These are phyloP conservation scores for Agapornis canus DNA, from an alignment of 2,797 vertebrate genomes.

Conservation along the genomic window DNA sequence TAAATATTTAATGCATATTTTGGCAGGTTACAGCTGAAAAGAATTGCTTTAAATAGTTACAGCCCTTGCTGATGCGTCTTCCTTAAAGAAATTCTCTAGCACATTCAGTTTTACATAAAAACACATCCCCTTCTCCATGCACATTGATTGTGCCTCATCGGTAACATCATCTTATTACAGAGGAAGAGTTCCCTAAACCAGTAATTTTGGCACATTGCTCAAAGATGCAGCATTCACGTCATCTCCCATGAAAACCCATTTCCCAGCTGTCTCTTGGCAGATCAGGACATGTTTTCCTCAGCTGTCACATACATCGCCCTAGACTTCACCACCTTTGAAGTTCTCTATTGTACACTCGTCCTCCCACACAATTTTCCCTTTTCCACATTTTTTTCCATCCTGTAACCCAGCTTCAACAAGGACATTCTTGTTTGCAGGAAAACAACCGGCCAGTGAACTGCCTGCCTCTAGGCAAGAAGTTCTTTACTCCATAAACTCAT, in stretches of 20 bases:
- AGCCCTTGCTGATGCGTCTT: neutral
- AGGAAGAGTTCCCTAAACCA: neutral
- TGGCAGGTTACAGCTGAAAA: neutral
- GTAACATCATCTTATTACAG: neutral
- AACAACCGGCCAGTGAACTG: neutral
- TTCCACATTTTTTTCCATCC: neutral
- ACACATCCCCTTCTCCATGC: neutral
- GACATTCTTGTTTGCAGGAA: neutral
- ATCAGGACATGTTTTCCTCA: neutral
- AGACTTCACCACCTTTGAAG: neutral
- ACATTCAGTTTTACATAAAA: neutral
- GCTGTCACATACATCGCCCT: neutral
- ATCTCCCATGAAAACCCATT: neutral
- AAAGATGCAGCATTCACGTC: fast-evolving
- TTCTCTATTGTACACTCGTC: neutral
- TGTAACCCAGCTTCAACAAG: neutral
- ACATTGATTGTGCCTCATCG: fast-evolving
- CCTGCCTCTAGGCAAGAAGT: neutral
- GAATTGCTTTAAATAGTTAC: fast-evolving
- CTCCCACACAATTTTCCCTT: neutral
- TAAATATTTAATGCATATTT: neutral
- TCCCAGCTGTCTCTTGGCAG: neutral
- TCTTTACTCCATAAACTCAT: neutral
- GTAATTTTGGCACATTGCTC: neutral
- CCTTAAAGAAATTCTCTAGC: neutral